phyloP scores from a whole-genome alignment of 2,797 vertebrate species.

The Chaunax sp. region DNA sequence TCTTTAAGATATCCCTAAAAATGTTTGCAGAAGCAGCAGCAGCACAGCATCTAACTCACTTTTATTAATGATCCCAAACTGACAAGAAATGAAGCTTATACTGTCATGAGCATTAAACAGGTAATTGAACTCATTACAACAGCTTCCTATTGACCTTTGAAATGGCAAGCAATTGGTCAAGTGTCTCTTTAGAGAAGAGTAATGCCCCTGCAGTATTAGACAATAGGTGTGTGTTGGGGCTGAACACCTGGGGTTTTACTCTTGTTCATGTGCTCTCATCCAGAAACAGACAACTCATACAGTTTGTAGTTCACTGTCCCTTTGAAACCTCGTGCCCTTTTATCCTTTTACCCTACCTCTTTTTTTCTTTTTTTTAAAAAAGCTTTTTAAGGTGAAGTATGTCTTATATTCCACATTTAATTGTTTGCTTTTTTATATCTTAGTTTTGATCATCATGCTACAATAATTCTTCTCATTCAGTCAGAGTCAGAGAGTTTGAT shows the following conservation, averaged over 20 bases:
- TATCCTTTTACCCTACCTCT: conserved; percentile 21
- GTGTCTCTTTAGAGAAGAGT: conserved; percentile 37
- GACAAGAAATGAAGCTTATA: conserved; percentile 34
- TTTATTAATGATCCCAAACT: conserved; percentile 24
- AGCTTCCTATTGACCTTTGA: conserved; percentile 52
- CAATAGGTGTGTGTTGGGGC: too few species aligned
- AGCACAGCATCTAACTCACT: neutral
- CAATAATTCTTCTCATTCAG: conserved; percentile 11
- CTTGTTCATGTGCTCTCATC: conserved; percentile 1
- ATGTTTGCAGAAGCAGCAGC: neutral
- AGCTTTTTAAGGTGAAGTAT: conserved; percentile 7
- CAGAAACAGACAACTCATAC: neutral
- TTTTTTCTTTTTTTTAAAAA: conserved; percentile 19
- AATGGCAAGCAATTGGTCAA: conserved; percentile 51
- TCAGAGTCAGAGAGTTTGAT: conserved; percentile 3
- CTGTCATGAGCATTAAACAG: conserved; percentile 35
- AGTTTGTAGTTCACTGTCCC: conserved; percentile 2
- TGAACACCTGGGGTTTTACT: conserved; percentile 8
- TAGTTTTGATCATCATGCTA: conserved; percentile 16
- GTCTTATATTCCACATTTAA: conserved; percentile 19
- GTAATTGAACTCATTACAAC: conserved; percentile 49
- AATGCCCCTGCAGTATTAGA: conserved; percentile 27
- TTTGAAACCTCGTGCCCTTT: conserved; percentile 10
- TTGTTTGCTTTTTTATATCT: conserved; percentile 16
- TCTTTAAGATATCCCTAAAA: neutral